These are phyloP conservation scores for Apantesis nais DNA, from an alignment of 2,888 invertebrate genomes.

Conservation along the genomic window DNA sequence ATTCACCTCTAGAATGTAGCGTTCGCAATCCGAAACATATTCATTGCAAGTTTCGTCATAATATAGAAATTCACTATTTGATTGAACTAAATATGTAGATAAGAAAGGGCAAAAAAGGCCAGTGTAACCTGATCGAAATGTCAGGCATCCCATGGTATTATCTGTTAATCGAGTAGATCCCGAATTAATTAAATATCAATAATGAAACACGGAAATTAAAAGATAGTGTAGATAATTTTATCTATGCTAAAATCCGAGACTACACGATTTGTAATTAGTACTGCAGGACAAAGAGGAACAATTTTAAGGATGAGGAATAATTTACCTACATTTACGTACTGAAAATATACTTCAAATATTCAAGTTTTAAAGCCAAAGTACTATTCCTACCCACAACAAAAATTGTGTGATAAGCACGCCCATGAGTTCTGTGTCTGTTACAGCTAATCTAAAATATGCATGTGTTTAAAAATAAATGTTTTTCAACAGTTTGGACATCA, in stretches of 20 bases:
- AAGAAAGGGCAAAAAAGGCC: background rate
- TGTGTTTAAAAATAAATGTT: background rate
- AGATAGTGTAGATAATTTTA: background rate
- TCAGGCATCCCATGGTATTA: background rate
- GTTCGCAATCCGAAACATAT: background rate
- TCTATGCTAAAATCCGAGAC: background rate
- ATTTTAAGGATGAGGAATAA: too few relatives aligned
- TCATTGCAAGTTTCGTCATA: too few relatives aligned
- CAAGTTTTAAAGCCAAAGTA: too few relatives aligned
- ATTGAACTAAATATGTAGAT: background rate
- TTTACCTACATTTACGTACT: too few relatives aligned
- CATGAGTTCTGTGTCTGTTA: background rate
- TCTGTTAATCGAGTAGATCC: background rate
- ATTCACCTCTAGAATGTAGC: background rate
- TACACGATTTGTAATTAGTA: background rate
- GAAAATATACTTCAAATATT: too few relatives aligned
- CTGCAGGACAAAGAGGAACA: background rate
- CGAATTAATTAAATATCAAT: background rate
- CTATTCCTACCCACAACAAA: background rate
- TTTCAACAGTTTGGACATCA: too few relatives aligned
- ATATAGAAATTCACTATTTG: background rate
- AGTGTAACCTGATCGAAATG: background rate
- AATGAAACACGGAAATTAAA: background rate
- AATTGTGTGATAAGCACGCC: background rate
- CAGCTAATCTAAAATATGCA: background rate